phyloP scores from a whole-genome alignment of 1,140 invertebrate genomes.

The Theocolax elegans region DNA sequence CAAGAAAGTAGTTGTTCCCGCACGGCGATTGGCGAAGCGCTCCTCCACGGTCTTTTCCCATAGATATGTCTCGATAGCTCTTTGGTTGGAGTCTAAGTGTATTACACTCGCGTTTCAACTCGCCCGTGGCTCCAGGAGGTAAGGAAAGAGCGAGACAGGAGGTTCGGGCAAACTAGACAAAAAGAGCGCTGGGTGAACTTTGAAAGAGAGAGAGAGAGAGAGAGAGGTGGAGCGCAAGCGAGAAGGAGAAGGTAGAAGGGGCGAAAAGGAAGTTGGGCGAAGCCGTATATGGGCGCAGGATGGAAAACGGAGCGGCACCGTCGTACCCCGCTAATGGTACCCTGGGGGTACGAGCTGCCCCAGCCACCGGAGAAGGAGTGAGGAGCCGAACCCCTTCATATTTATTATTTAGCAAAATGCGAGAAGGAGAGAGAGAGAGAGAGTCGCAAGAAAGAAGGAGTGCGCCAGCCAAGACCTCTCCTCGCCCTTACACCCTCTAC shows the following conservation, averaged over 20 bases:
- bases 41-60: constrained; percentile 17
- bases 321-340: constrained; percentile 67
- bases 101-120: constrained; percentile 56
- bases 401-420: constrained; percentile 67
- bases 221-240: neutral
- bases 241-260: constrained; percentile 32
- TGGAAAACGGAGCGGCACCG: constrained; percentile 25
- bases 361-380: constrained; percentile 9
- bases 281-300: constrained; percentile 43
- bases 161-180: too few species aligned
- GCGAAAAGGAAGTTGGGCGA: constrained; percentile 45
- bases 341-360: constrained; percentile 61
- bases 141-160: too few species aligned
- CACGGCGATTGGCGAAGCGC: neutral
- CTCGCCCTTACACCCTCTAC: too few species aligned
- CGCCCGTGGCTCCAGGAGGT: constrained; percentile 2
- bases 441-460: constrained; percentile 40
- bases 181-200: neutral
- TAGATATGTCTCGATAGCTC: constrained; percentile 46
- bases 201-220: constrained; percentile 4
- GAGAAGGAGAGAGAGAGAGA: constrained; percentile 42
- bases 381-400: constrained; percentile 57
- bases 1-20: neutral
- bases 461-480: constrained; percentile 21
- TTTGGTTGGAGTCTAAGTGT: constrained; percentile 55